Base-by-base conservation (phyloP, 2,888 invertebrate genomes). In the Harmothoe impar region DNA sequence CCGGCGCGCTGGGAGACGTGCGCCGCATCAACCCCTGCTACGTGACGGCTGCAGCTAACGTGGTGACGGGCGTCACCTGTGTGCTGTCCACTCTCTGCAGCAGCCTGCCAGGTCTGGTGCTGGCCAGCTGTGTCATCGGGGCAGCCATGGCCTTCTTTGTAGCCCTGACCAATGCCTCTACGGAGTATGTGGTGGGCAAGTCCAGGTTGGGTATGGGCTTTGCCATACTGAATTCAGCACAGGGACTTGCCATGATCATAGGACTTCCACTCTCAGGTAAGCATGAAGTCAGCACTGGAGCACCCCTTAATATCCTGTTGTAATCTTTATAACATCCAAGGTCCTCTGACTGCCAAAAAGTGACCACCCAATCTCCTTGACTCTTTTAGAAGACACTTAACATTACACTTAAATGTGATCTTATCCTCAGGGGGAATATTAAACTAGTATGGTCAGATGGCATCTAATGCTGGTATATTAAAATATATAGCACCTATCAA, bases 261-360 rank as follows among this genome's bases (percentile, higher is more conserved):
- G 31, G 72, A 25, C 72, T 72, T 15, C 72, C 72, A 7, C 72
- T 72, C 20, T 72, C 72, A 72, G 72, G 72, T 72, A 72, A 20
- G 20, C 15, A n/a, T n/a, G n/a, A n/a, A n/a, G n/a, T n/a, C n/a
- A n/a, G n/a, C n/a, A n/a, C n/a, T n/a, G n/a, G n/a, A n/a, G n/a
- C n/a, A n/a, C n/a, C n/a, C n/a, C n/a, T n/a, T n/a, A n/a, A n/a
- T n/a, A n/a, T n/a, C n/a, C n/a, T n/a, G n/a, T n/a, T n/a, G n/a
- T n/a, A n/a, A n/a, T n/a, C n/a, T n/a, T n/a, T n/a, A n/a, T n/a
- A n/a, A n/a, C n/a, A n/a, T n/a, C n/a, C n/a, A n/a, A n/a, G n/a
- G n/a, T n/a, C n/a, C n/a, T n/a, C n/a, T n/a, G n/a, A n/a, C n/a
- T n/a, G n/a, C n/a, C n/a, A n/a, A n/a, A n/a, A n/a, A n/a, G n/a